Percentiles rank a stretch among this genome's conserved stretches.
Evolutionary conservation across 2,888 invertebrate genomes (phyloP).

Genomic region (Eupeodes latifasciatus): DNA sequence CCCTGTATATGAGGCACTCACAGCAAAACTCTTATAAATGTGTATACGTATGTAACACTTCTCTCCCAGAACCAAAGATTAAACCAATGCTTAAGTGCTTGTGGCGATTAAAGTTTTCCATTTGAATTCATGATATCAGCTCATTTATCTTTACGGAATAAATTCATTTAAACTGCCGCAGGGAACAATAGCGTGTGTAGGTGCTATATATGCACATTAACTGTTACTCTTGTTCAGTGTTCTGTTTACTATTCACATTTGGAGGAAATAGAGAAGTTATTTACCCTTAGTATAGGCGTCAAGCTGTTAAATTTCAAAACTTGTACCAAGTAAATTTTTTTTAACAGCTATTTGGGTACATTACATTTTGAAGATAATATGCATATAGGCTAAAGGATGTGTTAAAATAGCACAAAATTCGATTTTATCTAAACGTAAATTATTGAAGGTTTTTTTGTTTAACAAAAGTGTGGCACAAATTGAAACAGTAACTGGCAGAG

Average conservation of each 20-base stretch:
- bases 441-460: too few species aligned
- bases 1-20: background rate
- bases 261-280: conserved; percentile 37
- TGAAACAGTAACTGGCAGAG: background rate
- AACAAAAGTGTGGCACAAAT: background rate
- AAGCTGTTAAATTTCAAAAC: conserved; percentile 67
- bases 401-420: background rate
- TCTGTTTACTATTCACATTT: conserved; percentile 1
- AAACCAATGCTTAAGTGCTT: conserved; percentile 30
- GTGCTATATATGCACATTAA: conserved; percentile 21
- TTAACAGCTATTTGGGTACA: conserved; percentile 30
- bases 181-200: conserved; percentile 61
- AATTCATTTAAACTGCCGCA: conserved; percentile 71
- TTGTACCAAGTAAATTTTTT: conserved; percentile 7
- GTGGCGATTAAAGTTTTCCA: conserved; percentile 70
- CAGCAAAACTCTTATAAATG: background rate
- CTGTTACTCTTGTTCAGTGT: conserved; percentile 18
- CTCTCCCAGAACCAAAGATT: background rate
- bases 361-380: background rate
- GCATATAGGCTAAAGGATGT: conserved; percentile 12
- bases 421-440: background rate
- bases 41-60: conserved; percentile 27
- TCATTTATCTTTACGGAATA: conserved; percentile 72
- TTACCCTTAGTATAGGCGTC: conserved; percentile 65
- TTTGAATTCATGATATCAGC: conserved; percentile 75